These are phyloP conservation scores for Hydrocynus forskahlii DNA, from an alignment of 2,797 vertebrate species.

Conservation along the genomic window DNA sequence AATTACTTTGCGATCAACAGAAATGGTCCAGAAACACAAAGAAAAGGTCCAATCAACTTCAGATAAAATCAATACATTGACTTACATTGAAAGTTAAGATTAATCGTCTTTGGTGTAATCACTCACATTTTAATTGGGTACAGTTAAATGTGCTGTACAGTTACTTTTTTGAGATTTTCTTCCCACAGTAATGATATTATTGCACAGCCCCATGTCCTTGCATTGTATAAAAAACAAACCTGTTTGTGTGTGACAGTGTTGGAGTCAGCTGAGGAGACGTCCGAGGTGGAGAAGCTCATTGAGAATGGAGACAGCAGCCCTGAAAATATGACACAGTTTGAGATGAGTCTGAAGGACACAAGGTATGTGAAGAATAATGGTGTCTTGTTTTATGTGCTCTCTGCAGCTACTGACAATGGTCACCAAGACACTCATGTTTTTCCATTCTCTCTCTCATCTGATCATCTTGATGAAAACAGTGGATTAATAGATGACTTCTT, in stretches of 20 bases:
- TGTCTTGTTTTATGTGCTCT: not conserved
- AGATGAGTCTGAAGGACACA: conserved; percentile 91
- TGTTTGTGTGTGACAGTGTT: conserved; percentile 70
- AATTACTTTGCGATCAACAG: no score
- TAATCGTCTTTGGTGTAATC: no score
- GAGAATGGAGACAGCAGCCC: conserved; percentile 62
- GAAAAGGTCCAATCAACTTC: no score
- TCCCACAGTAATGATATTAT: no score
- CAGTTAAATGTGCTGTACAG: no score
- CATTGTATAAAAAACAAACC: not conserved
- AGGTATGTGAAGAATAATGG: conserved; percentile 72
- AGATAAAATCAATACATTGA: no score
- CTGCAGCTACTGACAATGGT: not conserved
- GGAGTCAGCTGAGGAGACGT: conserved; percentile 68
- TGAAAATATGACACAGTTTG: conserved; percentile 84
- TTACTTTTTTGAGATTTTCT: no score
- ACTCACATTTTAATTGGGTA: no score
- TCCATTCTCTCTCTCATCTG: conserved; percentile 33
- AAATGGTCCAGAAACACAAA: no score
- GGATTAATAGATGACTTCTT: not conserved
- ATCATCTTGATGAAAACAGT: conserved; percentile 24
- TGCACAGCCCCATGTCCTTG: not conserved
- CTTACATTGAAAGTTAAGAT: no score
- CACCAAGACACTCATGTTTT: conserved; percentile 1
- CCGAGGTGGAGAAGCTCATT: conserved; percentile 57